These are phyloP conservation scores for Neosilurus mollespiculum DNA, from an alignment of 2,797 vertebrate species.

Conservation along the genomic window DNA sequence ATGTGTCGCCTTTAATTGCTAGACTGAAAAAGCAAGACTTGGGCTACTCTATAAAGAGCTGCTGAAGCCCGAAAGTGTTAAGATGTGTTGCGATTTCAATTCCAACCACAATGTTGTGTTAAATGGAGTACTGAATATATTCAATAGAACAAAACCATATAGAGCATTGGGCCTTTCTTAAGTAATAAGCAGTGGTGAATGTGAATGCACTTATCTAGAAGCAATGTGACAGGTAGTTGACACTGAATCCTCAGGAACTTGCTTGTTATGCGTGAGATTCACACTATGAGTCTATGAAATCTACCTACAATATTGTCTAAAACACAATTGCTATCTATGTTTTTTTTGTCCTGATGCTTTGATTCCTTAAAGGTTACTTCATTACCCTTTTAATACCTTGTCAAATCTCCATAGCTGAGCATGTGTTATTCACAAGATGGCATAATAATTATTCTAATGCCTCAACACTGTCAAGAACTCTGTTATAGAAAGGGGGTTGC, in stretches of 20 bases:
- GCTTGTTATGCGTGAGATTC: constrained; percentile 40
- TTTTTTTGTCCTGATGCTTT: constrained; percentile 38
- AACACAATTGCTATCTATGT: constrained; percentile 44
- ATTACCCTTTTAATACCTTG: constrained; percentile 19
- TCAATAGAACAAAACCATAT: constrained; percentile 26
- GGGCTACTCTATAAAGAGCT: constrained; percentile 27
- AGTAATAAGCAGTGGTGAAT: constrained; percentile 44
- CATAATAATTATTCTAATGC: constrained; percentile 23
- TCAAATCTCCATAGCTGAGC: constrained; percentile 19
- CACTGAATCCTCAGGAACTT: constrained; percentile 58
- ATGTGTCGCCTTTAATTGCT: constrained; percentile 46
- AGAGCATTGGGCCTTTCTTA: constrained; percentile 16
- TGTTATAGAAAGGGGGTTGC: constrained; percentile 33
- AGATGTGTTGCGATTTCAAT: constrained; percentile 28
- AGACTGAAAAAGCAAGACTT: constrained; percentile 20
- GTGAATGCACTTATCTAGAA: constrained; percentile 56
- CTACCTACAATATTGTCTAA: constrained; percentile 42
- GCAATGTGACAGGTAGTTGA: constrained; percentile 59
- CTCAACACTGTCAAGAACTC: constrained; percentile 33
- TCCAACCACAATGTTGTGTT: constrained; percentile 22
- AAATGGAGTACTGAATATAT: constrained; percentile 38
- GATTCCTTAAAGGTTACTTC: constrained; percentile 39
- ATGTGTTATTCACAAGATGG: constrained; percentile 34
- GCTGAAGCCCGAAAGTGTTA: constrained; percentile 31
- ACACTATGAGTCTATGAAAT: constrained; percentile 45